Evolutionary conservation across 2,888 invertebrate genomes (phyloP), one percentile per base, ranked within the genome.

Genomic region (Calameuta pallipes): DNA sequence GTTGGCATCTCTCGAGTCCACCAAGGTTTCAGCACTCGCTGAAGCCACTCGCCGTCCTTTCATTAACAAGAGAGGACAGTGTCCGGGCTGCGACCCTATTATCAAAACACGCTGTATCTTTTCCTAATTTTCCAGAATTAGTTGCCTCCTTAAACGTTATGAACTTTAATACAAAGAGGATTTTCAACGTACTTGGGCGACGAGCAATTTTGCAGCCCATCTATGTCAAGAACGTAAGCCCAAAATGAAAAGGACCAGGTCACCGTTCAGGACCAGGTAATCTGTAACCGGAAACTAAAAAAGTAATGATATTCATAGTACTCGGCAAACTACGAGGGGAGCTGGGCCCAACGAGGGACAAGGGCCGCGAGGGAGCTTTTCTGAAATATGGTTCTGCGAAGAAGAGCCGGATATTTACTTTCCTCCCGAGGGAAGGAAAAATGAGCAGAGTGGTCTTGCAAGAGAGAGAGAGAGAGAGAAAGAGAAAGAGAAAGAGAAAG

Each of bases 231-330:
- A 79, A 80, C 77, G 77, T 78, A 79, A 71, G 35, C n/a, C 6
- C 30, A 13, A 31, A 11, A 30, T 77, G 76, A 75, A 79, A 77
- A 77, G 74, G 69, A 41, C 30, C 30, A 23, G 70, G 75, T 15
- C 69, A 36, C 69, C 70, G 74, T 75, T 78, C 78, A 9, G 69
- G 75, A 74, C 75, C 78, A 75, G 71, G 69, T 69, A 78, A 78
- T 78, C 74, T 78, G 78, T 78, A 70, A 78, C 78, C 70, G 78
- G 78, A 69, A 75, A 75, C 78, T 78, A 78, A 78, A 78, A 75
- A 70, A 75, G 75, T 84, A 84, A 83, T 81, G 80, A 78, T 78
- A 84, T 83, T 83, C 83, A 81, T 79, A 78, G 80, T 76, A 78
- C 79, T 76, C 75, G 75, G 33, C 34, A 68, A 79, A 76, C 69